A percentile compares a stretch with the other conserved stretches of the same genome.
These are phyloP conservation scores for Clepsis dumicolana DNA, from an alignment of 2,888 invertebrate genomes.

Conservation along the genomic window DNA sequence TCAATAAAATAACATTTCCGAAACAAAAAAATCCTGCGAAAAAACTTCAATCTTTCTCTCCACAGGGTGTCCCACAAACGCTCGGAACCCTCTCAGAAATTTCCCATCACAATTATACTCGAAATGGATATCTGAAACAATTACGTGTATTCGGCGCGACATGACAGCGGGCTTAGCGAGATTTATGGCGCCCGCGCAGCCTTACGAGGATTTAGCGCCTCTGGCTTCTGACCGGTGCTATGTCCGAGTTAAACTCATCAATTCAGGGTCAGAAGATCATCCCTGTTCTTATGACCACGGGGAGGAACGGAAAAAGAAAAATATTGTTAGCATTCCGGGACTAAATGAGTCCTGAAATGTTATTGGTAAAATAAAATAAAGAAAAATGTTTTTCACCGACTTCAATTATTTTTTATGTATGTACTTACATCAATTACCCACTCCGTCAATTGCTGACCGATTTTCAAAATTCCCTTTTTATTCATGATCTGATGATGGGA, in stretches of 20 bases:
- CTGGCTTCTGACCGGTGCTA: conserved; percentile 1
- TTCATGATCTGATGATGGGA: too few relatives aligned
- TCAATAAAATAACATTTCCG: too few relatives aligned
- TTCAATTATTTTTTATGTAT: too few relatives aligned
- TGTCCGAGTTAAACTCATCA: background rate
- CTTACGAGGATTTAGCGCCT: conserved; percentile 12
- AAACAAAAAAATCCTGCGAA: too few relatives aligned
- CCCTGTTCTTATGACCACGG: background rate
- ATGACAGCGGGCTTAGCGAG: conserved; percentile 38
- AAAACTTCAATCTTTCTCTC: background rate
- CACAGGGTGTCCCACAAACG: background rate
- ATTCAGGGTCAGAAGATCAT: background rate
- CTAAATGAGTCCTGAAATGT: too few relatives aligned
- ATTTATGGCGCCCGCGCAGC: conserved; percentile 27
- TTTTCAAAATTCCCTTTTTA: too few relatives aligned
- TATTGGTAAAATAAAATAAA: too few relatives aligned
- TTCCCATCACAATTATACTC: conserved; percentile 65
- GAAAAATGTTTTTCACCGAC: too few relatives aligned
- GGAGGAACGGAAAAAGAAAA: too few relatives aligned
- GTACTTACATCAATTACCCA: too few relatives aligned
- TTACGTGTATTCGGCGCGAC: conserved; percentile 39
- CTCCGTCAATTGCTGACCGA: too few relatives aligned
- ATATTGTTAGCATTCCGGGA: too few relatives aligned
- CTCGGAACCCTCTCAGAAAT: conserved; percentile 42
- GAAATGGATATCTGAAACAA: conserved; percentile 52